These are phyloP conservation scores for Micropterix aruncella DNA, from an alignment of 2,888 invertebrate species.

Conservation along the genomic window DNA sequence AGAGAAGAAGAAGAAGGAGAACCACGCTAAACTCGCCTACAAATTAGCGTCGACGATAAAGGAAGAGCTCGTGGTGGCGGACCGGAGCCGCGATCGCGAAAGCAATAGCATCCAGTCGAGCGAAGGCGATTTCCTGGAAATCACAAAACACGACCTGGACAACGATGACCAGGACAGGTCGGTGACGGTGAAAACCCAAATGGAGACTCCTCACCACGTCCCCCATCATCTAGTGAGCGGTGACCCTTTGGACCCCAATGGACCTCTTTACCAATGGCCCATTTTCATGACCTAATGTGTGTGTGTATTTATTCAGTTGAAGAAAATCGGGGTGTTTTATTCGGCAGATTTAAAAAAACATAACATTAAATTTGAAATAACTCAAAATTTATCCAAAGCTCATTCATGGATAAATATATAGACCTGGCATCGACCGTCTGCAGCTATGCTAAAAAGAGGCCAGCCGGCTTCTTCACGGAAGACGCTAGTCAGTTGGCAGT, in stretches of 20 bases:
- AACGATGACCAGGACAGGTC: background rate
- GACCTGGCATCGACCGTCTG: too few relatives aligned
- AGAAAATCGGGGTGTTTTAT: too few relatives aligned
- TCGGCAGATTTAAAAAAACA: too few relatives aligned
- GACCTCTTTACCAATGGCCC: background rate
- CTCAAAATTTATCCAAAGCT: too few relatives aligned
- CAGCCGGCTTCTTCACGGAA: too few relatives aligned
- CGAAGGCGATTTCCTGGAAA: background rate
- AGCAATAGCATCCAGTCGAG: background rate
- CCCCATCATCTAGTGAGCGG: background rate
- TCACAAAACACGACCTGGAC: background rate
- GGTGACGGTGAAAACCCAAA: background rate
- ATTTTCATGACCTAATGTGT: background rate
- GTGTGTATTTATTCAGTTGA: too few relatives aligned
- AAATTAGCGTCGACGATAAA: background rate
- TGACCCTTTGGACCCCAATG: background rate
- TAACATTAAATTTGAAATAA: too few relatives aligned
- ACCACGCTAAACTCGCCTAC: background rate
- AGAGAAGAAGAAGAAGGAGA: background rate
- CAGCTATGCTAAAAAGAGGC: too few relatives aligned
- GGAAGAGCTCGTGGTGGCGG: background rate
- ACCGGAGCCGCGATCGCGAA: background rate
- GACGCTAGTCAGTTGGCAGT: too few relatives aligned
- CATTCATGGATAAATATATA: too few relatives aligned
- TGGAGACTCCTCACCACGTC: background rate